Base-by-base conservation (phyloP, 37 sponge, comb jelly and placozoan genomes). In the Aplysina aerophoba region DNA sequence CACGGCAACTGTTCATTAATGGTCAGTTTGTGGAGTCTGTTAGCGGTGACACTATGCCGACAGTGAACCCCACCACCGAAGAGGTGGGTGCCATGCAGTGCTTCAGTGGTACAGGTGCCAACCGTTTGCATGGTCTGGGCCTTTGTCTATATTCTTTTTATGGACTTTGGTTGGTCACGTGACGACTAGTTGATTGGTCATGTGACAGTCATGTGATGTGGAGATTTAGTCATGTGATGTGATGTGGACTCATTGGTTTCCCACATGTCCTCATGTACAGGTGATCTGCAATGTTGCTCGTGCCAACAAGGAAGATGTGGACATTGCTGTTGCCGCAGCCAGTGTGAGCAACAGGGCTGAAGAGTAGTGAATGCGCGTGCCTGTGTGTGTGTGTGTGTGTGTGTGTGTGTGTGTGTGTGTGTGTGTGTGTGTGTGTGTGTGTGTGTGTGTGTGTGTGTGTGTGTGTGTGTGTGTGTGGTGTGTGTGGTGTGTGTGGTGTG, bases 1-100 rank as follows among this genome's bases (percentile, higher is more conserved):
- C 97, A 0, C 84, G 92, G 62, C 93, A 97, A 81, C 84, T 94
- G 67, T 89, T 97, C 77, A 94, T 97, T 86, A 93, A 97, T 77
- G 91, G 91, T 55, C 80, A 95, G 79, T 97, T 94, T 82, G 88
- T 89, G 59, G 95, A 97, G 41, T 44, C 95, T 0, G 30, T 80
- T 19, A 81, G 59, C 17, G 92, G 95, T 6, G 87, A 88, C 55
- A 89, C 88, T 0, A 93, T 85, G 64, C 21, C 86, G 11, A 91
- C 93, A 36, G 80, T 97, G 58, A 97, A 97, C 80, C 98, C 98
- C 3, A 91, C 89, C 13, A 82, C 85, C 40, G 98, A 93, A 86
- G 53, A 72, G 34, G 91, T 87, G 22, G 25, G n/a, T n/a, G n/a
- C n/a, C n/a, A n/a, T n/a, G n/a, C n/a, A n/a, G n/a, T n/a, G n/a